These are phyloP conservation scores for Phoeniculus purpureus DNA, from an alignment of 2,797 vertebrate species.

Conservation along the genomic window DNA sequence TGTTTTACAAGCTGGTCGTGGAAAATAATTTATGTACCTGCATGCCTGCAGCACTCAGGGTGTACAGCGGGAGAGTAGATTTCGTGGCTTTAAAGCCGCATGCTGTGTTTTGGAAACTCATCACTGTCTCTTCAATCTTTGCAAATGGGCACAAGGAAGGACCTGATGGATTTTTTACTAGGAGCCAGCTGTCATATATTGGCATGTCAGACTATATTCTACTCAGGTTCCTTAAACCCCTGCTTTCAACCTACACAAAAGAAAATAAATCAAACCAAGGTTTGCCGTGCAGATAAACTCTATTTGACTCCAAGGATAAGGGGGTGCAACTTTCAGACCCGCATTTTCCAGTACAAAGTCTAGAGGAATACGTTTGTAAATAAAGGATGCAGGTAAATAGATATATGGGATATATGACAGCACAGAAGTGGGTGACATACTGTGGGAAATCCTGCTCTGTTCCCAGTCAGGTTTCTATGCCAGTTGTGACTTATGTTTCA, in stretches of 20 bases:
- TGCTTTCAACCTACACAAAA: neutral
- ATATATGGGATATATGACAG: neutral
- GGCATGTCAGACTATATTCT: neutral
- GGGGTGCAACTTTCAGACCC: neutral
- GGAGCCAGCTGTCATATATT: neutral
- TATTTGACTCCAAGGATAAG: neutral
- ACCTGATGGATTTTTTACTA: neutral
- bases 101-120: conserved; percentile 3
- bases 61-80: neutral
- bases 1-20: neutral
- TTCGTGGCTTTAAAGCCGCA: neutral
- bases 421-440: neutral
- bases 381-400: neutral
- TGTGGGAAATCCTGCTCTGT: neutral
- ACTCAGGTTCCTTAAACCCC: neutral
- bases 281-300: neutral
- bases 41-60: neutral
- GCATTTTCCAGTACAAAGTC: neutral
- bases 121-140: neutral
- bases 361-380: neutral
- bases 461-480: neutral
- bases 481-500: neutral
- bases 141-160: neutral
- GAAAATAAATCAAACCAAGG: neutral
- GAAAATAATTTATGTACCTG: neutral